Evolutionary conservation across 2,113 vertebrate genomes (phyloP).

Genomic region (Clarias gariepinus): DNA sequence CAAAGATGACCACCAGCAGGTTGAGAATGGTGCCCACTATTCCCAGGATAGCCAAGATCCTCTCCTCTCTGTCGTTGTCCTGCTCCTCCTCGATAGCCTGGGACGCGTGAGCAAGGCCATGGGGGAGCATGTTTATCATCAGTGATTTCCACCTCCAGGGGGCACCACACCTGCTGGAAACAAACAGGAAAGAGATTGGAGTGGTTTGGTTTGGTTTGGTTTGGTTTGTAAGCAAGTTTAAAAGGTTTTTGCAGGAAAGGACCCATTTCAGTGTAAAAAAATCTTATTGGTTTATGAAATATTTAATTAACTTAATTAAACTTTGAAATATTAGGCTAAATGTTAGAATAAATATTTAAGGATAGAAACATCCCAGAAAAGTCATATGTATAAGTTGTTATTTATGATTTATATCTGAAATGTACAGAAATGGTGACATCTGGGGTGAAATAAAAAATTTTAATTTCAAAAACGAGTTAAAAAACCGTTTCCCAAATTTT

Average conservation of each 20-base stretch:
- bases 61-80: conserved; percentile 73
- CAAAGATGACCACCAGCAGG: conserved; percentile 81
- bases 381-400: neutral
- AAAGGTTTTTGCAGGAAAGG: neutral
- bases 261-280: too few species aligned
- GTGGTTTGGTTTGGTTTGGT: neutral
- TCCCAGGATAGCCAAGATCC: conserved; percentile 73
- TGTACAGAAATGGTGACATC: neutral
- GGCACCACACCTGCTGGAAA: conserved; percentile 63
- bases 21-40: conserved; percentile 82
- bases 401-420: neutral
- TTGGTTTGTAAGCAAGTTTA: neutral
- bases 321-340: neutral
- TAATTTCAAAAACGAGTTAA: too few species aligned
- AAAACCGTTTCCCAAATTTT: too few species aligned
- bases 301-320: neutral
- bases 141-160: conserved; percentile 68
- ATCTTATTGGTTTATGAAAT: neutral
- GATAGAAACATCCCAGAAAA: neutral
- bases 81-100: conserved; percentile 68
- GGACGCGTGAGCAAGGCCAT: conserved; percentile 67
- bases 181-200: neutral
- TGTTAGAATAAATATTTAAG: neutral
- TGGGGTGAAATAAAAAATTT: too few species aligned
- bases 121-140: conserved; percentile 77